These are phyloP conservation scores for Drosophila parvula DNA, from an alignment of 1,140 invertebrate species.

Conservation along the genomic window DNA sequence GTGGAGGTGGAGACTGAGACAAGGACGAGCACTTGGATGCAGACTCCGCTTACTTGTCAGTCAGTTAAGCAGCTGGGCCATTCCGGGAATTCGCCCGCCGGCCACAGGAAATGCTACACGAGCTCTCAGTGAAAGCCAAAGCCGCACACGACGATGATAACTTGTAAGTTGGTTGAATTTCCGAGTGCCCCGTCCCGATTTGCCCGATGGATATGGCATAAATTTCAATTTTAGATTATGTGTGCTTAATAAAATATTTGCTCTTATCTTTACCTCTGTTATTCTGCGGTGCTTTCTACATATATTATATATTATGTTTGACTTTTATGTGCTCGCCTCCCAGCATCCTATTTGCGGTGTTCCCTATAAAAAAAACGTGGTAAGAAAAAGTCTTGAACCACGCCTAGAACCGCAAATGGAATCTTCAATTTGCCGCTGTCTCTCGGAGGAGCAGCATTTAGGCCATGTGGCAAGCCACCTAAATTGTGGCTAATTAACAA, in stretches of 20 bases:
- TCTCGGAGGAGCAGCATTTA: constrained; percentile 27
- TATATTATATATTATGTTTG: constrained; percentile 51
- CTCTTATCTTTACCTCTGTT: constrained; percentile 44
- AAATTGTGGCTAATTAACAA: constrained; percentile 70
- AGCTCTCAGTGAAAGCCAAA: constrained; percentile 56
- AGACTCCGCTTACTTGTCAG: constrained; percentile 69
- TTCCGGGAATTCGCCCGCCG: constrained; percentile 56
- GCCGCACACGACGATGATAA: constrained; percentile 54
- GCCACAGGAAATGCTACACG: constrained; percentile 70
- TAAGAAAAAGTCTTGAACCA: neutral
- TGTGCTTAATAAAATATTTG: constrained; percentile 78
- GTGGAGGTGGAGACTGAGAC: neutral
- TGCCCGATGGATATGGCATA: constrained; percentile 59
- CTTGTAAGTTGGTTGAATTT: constrained; percentile 64
- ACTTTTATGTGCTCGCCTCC: constrained; percentile 41
- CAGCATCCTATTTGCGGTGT: constrained; percentile 19
- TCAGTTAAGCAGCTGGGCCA: constrained; percentile 67
- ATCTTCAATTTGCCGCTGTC: constrained; percentile 20
- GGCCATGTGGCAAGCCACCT: constrained; percentile 37
- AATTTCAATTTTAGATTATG: constrained; percentile 81
- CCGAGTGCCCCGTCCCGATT: constrained; percentile 5
- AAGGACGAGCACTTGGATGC: constrained; percentile 29
- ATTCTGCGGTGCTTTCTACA: constrained; percentile 7
- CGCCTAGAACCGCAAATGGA: constrained; percentile 19
- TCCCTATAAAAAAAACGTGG: neutral